phyloP scores from a whole-genome alignment of 2,113 vertebrate genomes.

The Albula goreensis region DNA sequence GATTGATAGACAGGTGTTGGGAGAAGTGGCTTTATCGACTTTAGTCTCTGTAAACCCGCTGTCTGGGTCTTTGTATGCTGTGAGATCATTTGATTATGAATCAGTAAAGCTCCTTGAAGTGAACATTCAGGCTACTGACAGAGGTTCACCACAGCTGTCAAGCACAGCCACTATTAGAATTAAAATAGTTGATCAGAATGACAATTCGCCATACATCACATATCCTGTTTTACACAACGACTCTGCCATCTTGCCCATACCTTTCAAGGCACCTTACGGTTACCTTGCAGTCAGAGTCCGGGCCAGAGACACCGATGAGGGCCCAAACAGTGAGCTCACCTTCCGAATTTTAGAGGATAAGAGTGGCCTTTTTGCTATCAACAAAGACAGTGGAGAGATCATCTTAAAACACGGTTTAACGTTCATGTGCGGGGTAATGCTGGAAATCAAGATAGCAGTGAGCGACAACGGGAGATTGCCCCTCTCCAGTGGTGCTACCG shows the following conservation, averaged over 20 bases:
- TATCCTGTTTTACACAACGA: conserved; percentile 54
- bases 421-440: conserved; percentile 44
- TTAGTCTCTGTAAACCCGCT: conserved; percentile 59
- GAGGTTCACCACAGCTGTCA: conserved; percentile 52
- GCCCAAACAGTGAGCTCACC: conserved; percentile 49
- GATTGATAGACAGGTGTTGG: conserved; percentile 49
- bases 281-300: conserved; percentile 56
- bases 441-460: conserved; percentile 56
- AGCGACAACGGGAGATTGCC: conserved; percentile 58
- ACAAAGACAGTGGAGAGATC: conserved; percentile 59
- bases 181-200: conserved; percentile 67
- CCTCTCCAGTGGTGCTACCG: conserved; percentile 41
- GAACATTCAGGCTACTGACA: conserved; percentile 60
- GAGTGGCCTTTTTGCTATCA: conserved; percentile 52
- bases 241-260: conserved; percentile 58
- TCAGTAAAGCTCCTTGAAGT: conserved; percentile 57
- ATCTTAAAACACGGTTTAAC: conserved; percentile 52
- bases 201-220: conserved; percentile 62
- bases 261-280: conserved; percentile 51
- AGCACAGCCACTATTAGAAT: conserved; percentile 53
- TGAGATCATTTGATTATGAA: conserved; percentile 64
- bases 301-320: conserved; percentile 62
- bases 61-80: conserved; percentile 58
- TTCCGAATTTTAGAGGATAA: conserved; percentile 63
- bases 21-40: conserved; percentile 48